Evolutionary conservation across 1,140 invertebrate genomes (phyloP), one percentile per base, ranked within the genome.

Genomic region (Limonius californicus): DNA sequence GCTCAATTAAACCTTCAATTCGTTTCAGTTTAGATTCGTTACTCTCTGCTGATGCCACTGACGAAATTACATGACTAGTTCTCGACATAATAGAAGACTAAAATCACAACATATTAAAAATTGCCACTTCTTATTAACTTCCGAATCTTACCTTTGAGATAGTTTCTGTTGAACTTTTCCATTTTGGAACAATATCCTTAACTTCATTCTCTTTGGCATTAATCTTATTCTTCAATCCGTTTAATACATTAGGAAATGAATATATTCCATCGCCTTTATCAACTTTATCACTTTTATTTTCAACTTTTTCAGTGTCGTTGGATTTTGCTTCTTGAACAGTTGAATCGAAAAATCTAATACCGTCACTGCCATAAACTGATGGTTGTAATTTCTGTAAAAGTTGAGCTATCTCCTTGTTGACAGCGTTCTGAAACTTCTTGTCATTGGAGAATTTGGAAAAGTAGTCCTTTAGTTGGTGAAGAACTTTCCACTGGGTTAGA

Each of bases 31-130:
- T 82, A 1, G 85, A 85, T n/a, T 79, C 74, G 19, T 76, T 73
- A 2, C 80, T 85, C 66, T 84, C 80, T 0, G 88, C 86, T 18
- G 77, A 77, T 19, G 77, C 76, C 30, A 91, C 79, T 15, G 84
- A 83, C 12, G 81, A 81, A 58, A 91, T 82, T 30, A 91, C 80
- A 67, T 88, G 85, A 57, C 79, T 81, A 7, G 88, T 90, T 66
- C 87, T 80, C 1, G 85, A 84, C 39, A 81, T 74, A 59, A 89
- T 83, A 54, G 81, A 83, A 50, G 81, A 12, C 35, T 39, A 39
- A 39, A 12, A 39, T 39, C n/a, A n/a, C n/a, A n/a, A n/a, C n/a
- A n/a, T n/a, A n/a, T n/a, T 12, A 39, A 11, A 6, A 39, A 39
- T 39, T 39, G n/a, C 2, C 9, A 27, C 3, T 27, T 27, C 9